A percentile compares a stretch with the other conserved stretches of the same genome.
Evolutionary conservation across 2,113 vertebrate genomes (phyloP).

Genomic region (Siniperca chuatsi): DNA sequence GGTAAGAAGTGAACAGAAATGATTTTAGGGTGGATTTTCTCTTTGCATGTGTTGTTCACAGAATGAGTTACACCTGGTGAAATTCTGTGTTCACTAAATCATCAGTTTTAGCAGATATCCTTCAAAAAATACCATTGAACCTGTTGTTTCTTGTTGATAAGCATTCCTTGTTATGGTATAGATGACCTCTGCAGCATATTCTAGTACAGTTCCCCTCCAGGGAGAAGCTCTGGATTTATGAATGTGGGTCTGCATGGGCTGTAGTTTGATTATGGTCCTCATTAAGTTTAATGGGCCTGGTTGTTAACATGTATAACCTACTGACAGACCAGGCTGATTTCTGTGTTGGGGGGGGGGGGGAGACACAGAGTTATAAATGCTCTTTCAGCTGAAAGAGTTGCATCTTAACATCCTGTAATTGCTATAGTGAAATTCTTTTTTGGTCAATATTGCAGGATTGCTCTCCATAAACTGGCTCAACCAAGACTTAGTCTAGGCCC

Average conservation of each 20-base stretch:
- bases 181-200: constrained; percentile 25
- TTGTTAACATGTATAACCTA: constrained; percentile 35
- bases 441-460: neutral
- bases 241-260: constrained; percentile 28
- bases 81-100: neutral
- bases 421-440: neutral
- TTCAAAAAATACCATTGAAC: neutral
- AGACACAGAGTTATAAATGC: neutral
- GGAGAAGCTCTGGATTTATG: constrained; percentile 43
- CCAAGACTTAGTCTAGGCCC: too few relatives aligned
- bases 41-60: neutral
- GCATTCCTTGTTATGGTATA: neutral
- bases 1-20: too few relatives aligned
- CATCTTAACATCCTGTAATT: neutral
- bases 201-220: constrained; percentile 26
- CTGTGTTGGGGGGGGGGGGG: neutral
- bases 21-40: neutral
- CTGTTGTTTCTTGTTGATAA: neutral
- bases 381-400: too few relatives aligned
- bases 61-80: too few relatives aligned
- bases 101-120: neutral
- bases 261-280: constrained; percentile 65
- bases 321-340: neutral
- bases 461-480: too few relatives aligned
- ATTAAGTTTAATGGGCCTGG: constrained; percentile 62